phyloP scores from a whole-genome alignment of 2,113 vertebrate species.

The Psilopogon haemacephalus region DNA sequence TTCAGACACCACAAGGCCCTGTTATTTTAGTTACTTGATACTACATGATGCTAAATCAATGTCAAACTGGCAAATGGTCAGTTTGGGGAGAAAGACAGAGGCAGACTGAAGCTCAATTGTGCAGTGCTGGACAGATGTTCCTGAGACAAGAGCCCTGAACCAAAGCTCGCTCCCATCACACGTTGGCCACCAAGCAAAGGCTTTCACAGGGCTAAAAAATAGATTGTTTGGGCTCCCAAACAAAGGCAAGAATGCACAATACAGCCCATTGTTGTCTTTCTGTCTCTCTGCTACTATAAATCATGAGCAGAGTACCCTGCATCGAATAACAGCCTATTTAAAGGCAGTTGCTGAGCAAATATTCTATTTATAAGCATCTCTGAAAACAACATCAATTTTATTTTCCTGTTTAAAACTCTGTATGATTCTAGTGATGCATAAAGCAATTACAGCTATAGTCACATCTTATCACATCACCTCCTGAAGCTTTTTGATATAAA shows the following conservation, averaged over 20 bases:
- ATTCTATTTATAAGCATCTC: conserved; percentile 40
- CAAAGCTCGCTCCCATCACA: background rate
- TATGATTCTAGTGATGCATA: conserved; percentile 18
- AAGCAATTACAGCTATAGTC: conserved; percentile 2
- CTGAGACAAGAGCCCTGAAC: background rate
- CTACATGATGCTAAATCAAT: background rate
- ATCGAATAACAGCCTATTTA: conserved; percentile 52
- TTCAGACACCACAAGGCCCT: background rate
- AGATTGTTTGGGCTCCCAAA: background rate
- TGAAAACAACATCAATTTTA: conserved; percentile 10
- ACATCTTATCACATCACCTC: background rate
- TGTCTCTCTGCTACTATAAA: conserved; percentile 7
- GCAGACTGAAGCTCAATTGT: conserved; percentile 24
- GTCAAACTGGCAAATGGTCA: background rate
- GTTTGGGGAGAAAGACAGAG: background rate
- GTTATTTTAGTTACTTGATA: background rate
- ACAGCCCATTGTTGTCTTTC: conserved; percentile 31
- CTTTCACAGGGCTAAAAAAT: background rate
- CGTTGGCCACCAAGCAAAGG: background rate
- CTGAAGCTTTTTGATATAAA: background rate
- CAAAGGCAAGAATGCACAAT: conserved; percentile 26
- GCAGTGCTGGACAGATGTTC: background rate
- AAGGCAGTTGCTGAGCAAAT: conserved; percentile 42
- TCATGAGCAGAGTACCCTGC: background rate
- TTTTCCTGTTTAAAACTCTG: conserved; percentile 21